A percentile compares a stretch with the other conserved stretches of the same genome.
phyloP scores from a whole-genome alignment of 2,113 vertebrate species.

The Alexandromys fortis region DNA sequence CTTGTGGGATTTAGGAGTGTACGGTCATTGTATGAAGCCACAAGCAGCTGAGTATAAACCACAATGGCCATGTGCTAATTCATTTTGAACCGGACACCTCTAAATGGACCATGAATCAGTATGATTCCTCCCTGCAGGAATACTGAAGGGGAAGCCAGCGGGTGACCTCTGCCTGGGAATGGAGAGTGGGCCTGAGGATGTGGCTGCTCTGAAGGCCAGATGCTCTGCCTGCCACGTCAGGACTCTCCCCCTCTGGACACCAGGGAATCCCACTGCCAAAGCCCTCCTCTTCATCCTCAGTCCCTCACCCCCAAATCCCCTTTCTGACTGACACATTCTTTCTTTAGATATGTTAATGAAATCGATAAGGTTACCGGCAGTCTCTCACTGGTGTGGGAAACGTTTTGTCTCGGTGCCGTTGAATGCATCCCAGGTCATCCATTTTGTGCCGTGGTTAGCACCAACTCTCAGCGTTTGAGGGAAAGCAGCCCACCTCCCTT shows the following conservation, averaged over 20 bases:
- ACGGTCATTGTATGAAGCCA: constrained; percentile 13
- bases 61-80: not conserved
- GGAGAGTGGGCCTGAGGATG: not conserved
- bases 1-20: constrained; percentile 11
- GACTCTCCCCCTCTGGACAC: not conserved
- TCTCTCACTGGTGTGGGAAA: constrained; percentile 66
- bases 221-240: not conserved
- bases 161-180: not conserved
- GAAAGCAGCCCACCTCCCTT: constrained; percentile 15
- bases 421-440: constrained; percentile 38
- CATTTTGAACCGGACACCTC: not conserved
- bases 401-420: constrained; percentile 46
- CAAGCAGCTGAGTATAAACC: not conserved
- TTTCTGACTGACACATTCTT: constrained; percentile 75
- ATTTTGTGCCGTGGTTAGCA: constrained; percentile 49
- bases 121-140: not conserved
- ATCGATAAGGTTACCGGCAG: constrained; percentile 54
- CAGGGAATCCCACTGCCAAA: not conserved
- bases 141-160: not conserved
- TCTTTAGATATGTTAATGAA: constrained; percentile 76
- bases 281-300: not conserved
- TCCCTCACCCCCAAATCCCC: constrained; percentile 44
- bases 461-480: not conserved
- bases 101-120: not conserved
- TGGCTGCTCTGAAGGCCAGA: not conserved